Conservation (phyloP, 37 sponge, comb jelly and placozoan genomes). For the Ianthella basta region DNA sequence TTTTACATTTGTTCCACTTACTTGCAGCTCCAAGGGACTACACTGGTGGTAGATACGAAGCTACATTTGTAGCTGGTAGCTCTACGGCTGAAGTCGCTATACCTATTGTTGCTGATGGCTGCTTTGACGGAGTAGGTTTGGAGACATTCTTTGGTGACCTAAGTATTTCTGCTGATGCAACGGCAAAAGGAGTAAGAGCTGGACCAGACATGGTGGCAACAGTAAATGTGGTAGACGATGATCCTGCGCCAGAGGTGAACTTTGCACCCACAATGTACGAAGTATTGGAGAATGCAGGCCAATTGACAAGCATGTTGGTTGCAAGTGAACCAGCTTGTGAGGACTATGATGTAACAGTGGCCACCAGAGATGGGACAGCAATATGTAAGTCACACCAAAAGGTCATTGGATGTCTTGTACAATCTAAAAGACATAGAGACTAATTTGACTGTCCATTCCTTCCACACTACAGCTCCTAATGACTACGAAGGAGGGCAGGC, state of each 20-base stretch:
- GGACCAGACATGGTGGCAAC: not conserved
- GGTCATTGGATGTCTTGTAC: too few species aligned
- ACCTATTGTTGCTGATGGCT: conserved; percentile 38
- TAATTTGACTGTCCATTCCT: too few species aligned
- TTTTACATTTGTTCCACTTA: not conserved
- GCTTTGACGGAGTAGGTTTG: conserved; percentile 5
- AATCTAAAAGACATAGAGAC: too few species aligned
- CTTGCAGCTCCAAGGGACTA: not conserved
- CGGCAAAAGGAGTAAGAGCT: not conserved
- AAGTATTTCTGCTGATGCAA: not conserved
- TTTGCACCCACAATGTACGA: not conserved
- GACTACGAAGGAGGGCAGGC: too few species aligned
- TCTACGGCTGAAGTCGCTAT: not conserved
- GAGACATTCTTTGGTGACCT: conserved; percentile 26
- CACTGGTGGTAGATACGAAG: not conserved
- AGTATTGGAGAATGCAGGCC: not conserved
- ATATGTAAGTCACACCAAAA: conserved; percentile 9
- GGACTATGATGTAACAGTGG: too few species aligned
- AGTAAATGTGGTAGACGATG: conserved; percentile 34
- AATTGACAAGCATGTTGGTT: too few species aligned
- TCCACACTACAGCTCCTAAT: too few species aligned
- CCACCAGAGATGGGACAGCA: too few species aligned
- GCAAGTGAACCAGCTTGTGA: too few species aligned
- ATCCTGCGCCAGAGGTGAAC: conserved; percentile 18
- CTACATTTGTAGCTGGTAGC: conserved; percentile 18